A percentile compares a stretch with the other conserved stretches of the same genome.
These are phyloP conservation scores for Tuta absoluta DNA, from an alignment of 2,888 invertebrate species.

Conservation along the genomic window DNA sequence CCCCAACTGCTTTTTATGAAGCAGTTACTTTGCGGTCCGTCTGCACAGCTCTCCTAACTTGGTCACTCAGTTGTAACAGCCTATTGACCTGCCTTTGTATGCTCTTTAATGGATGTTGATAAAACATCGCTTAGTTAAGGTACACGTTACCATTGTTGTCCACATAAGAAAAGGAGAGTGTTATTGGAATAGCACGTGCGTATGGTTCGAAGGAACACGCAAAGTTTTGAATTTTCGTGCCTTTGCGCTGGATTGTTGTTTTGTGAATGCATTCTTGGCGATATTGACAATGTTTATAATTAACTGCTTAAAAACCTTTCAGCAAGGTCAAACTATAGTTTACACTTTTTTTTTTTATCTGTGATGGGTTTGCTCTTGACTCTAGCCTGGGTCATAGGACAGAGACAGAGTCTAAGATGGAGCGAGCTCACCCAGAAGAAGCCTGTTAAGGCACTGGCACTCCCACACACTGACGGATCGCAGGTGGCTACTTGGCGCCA, in stretches of 20 bases:
- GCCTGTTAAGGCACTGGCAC: too few relatives aligned
- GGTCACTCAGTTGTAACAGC: constrained; percentile 31
- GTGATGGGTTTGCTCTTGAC: too few relatives aligned
- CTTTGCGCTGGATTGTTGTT: not conserved
- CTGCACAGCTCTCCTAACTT: not conserved
- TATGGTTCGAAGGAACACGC: too few relatives aligned
- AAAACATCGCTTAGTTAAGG: constrained; percentile 31
- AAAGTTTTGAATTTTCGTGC: not conserved
- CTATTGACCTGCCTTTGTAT: constrained; percentile 39
- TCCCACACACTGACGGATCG: too few relatives aligned
- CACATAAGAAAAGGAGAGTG: not conserved
- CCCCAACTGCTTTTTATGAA: not conserved
- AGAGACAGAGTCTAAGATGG: too few relatives aligned
- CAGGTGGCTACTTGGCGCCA: too few relatives aligned
- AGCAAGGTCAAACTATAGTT: too few relatives aligned
- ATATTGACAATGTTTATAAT: too few relatives aligned
- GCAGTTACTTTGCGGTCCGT: not conserved
- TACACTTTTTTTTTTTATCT: too few relatives aligned
- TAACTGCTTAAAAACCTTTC: too few relatives aligned
- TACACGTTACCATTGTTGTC: constrained; percentile 13
- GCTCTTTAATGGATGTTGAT: constrained; percentile 35
- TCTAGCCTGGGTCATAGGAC: too few relatives aligned
- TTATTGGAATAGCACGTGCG: constrained; percentile 13
- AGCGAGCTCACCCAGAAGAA: too few relatives aligned
- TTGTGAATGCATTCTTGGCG: not conserved